Evolutionary conservation across 23 tunicate species (phyloP), one percentile per base, ranked within the genome.

Genomic region (Diplosoma virens): DNA sequence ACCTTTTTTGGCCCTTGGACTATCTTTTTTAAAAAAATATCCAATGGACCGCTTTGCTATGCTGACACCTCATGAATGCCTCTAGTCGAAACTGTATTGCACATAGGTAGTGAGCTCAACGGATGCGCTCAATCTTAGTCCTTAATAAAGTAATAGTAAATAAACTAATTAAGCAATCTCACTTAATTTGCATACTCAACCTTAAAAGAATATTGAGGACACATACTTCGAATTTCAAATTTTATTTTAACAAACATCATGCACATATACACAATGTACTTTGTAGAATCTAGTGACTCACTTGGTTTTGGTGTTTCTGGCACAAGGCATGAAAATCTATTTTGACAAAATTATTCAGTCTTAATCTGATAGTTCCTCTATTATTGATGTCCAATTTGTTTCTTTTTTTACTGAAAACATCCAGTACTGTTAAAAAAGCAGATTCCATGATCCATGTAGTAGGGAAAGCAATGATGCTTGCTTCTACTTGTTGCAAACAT

Each of bases 381-480:
- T 37, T 63, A 36, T 63, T 63, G 70, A 63, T 63, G 37, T 63
- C n/a, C 70, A 63, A 29, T 63, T 30, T 63, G 70, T 63, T 63
- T 63, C 70, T 63, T 26, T 63, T n/a, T 63, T 63, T 63, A 63
- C 70, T 63, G 36, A 63, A 63, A 63, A 63, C 70, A 63, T 63
- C 70, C 36, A 63, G 70, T 63, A 63, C 70, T 4, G 70, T 37
- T 30, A 36, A 63, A 63, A 28, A 63, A 7, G 70, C 36, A 63
- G 70, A 63, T 30, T 63, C n/a, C 70, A 63, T 37, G 35, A 63
- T 63, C 70, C 70, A 63, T 63, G 70, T 63, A 63, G 70, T 25
- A 29, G n/a, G 70, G 70, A 63, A 63, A n/a, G 70, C 70, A 63
- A 63, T 63, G 70, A 29, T 63, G 70, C 70, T 63, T 63, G 70